A percentile compares a stretch with the other conserved stretches of the same genome.
phyloP scores from a whole-genome alignment of 2,888 invertebrate species.

The Brenthis daphne region DNA sequence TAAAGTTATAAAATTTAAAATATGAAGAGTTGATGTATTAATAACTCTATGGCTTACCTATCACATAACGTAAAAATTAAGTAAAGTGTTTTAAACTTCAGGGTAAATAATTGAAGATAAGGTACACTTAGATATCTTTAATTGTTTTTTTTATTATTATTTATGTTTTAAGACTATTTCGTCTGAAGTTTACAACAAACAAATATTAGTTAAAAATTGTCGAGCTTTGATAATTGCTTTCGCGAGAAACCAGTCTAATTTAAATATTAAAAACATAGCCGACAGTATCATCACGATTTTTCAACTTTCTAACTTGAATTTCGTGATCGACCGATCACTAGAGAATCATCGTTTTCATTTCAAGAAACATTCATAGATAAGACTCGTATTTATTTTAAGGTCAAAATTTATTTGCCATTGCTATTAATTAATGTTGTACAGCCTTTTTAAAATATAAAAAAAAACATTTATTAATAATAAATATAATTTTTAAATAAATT shows the following conservation, averaged over 20 bases:
- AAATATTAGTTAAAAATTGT: constrained; percentile 32
- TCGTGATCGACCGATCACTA: constrained; percentile 51
- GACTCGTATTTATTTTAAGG: background rate
- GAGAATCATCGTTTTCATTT: constrained; percentile 34
- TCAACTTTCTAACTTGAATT: constrained; percentile 59
- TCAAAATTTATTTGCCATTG: constrained; percentile 7
- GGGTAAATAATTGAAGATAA: background rate
- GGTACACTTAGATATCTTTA: background rate
- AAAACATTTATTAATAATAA: too few relatives aligned
- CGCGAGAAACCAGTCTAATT: constrained; percentile 48
- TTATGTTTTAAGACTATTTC: constrained; percentile 3
- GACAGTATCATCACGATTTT: constrained; percentile 48
- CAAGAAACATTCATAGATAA: constrained; percentile 7
- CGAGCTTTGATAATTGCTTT: constrained; percentile 43
- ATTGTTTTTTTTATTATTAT: background rate
- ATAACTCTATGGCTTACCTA: too few relatives aligned
- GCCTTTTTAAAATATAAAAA: too few relatives aligned
- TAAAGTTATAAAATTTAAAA: too few relatives aligned
- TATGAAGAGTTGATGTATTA: too few relatives aligned
- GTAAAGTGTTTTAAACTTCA: background rate
- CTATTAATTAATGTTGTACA: background rate
- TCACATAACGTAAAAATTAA: too few relatives aligned
- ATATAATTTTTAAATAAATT: too few relatives aligned
- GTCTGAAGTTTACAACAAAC: constrained; percentile 19
- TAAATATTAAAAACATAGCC: constrained; percentile 50